phyloP scores from a whole-genome alignment of 2,113 vertebrate species.

The Piaya cayana region DNA sequence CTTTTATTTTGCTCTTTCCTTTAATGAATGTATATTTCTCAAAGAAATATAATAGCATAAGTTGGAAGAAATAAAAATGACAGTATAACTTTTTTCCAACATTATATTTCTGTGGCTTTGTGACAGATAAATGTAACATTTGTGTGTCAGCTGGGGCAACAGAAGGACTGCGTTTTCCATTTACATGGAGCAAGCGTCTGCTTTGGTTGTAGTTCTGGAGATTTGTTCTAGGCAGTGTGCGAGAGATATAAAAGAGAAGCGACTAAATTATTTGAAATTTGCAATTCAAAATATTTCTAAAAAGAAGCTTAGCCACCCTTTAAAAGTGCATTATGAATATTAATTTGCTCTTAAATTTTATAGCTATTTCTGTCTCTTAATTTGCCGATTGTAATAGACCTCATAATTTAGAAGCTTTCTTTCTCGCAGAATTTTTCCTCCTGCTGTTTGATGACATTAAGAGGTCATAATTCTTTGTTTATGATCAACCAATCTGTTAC shows the following conservation, averaged over 20 bases:
- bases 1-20: neutral
- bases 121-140: neutral
- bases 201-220: neutral
- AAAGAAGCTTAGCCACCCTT: neutral
- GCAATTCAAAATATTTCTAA: neutral
- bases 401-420: neutral
- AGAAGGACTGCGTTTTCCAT: neutral
- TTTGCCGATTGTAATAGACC: neutral
- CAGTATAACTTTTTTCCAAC: neutral
- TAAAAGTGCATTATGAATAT: neutral
- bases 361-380: neutral
- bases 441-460: constrained; percentile 14
- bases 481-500: neutral
- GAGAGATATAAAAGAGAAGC: neutral
- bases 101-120: neutral
- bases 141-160: neutral
- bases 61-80: neutral
- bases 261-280: neutral
- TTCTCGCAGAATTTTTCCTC: neutral
- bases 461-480: constrained; percentile 38
- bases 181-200: neutral
- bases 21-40: neutral
- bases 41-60: neutral
- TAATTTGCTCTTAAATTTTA: neutral
- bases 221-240: neutral